These are phyloP conservation scores for Mastacembelus armatus DNA, from an alignment of 2,797 vertebrate genomes.

Conservation along the genomic window DNA sequence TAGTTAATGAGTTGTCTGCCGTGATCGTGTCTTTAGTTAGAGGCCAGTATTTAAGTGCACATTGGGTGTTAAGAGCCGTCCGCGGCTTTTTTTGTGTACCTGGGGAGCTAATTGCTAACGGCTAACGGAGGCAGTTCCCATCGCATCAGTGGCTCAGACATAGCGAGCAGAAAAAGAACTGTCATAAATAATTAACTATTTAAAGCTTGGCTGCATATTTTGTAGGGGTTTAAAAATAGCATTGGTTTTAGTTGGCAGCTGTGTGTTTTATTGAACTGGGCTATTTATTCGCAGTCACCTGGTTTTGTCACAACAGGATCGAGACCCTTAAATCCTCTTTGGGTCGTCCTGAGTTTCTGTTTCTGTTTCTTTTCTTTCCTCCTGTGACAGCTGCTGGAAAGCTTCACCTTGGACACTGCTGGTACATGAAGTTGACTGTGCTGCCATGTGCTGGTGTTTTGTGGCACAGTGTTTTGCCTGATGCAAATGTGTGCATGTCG, in stretches of 20 bases:
- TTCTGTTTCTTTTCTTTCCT: constrained; percentile 64
- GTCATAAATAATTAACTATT: not conserved
- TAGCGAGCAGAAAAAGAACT: constrained; percentile 5
- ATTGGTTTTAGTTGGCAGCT: not conserved
- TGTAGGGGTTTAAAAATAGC: accelerated
- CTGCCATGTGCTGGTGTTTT: constrained; percentile 74
- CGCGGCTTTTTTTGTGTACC: constrained; percentile 8
- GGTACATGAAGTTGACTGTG: constrained; percentile 8
- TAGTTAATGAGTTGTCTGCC: accelerated
- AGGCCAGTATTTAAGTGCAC: accelerated
- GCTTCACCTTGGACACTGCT: not conserved
- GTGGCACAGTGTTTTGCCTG: not conserved
- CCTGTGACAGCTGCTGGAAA: not conserved
- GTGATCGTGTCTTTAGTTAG: not conserved
- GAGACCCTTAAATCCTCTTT: not conserved
- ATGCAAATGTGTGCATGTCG: too few relatives aligned
- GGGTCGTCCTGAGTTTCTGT: not conserved
- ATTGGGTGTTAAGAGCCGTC: not conserved
- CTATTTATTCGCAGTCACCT: constrained; percentile 11
- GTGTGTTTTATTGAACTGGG: too few relatives aligned
- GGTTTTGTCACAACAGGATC: not conserved
- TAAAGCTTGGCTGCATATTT: not conserved
- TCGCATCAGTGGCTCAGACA: constrained; percentile 62
- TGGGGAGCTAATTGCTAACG: constrained; percentile 47
- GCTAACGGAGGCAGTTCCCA: constrained; percentile 61